Base-by-base conservation (phyloP, 2,113 vertebrate species). In the Galemys pyrenaicus region DNA sequence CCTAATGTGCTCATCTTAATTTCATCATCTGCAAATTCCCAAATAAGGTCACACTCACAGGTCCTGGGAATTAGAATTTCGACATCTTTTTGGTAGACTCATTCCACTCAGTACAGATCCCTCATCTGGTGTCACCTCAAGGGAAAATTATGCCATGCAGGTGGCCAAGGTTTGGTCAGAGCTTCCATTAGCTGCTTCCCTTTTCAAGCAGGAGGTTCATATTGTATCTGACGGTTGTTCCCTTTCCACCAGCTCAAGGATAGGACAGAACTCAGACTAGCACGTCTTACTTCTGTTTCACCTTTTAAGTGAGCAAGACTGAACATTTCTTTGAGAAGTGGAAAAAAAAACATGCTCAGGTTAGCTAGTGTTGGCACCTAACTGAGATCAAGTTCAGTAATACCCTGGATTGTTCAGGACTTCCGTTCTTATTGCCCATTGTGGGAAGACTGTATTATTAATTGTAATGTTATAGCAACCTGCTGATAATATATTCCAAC, bases 371-470 rank as follows among this genome's bases (percentile, higher is more conserved):
- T 19, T 74, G 74, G 24, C 11, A 70, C 1, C 2, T 62, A 79
- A 60, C 44, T 91, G 49, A 78, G 89, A 51, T 86, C 41, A 78
- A 95, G 35, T 77, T 93, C 56, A 79, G 1, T 89, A 70, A 60
- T 37, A 51, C 22, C 22, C 41, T 32, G 30, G 37, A n/a, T 19
- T n/a, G 9, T 82, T 71, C 46, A 71, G 75, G 60, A 10, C 13
- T 91, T 95, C 16, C 6, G 3, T 85, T 19, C n/a, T 67, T 51
- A 10, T 20, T 39, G 68, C 16, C 24, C 5, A 9, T 87, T 75
- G 4, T 54, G 44, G 37, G 60, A 87, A 60, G 67, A 86, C 4
- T 56, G 6, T 28, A 39, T 86, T 68, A 67, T 67, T 82, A 82
- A 49, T 54, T 65, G 44, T 32, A 37, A 39, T 7, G 11, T 41